These are phyloP conservation scores for Clavelina lepadiformis DNA, from an alignment of 23 tunicate species.

Conservation along the genomic window DNA sequence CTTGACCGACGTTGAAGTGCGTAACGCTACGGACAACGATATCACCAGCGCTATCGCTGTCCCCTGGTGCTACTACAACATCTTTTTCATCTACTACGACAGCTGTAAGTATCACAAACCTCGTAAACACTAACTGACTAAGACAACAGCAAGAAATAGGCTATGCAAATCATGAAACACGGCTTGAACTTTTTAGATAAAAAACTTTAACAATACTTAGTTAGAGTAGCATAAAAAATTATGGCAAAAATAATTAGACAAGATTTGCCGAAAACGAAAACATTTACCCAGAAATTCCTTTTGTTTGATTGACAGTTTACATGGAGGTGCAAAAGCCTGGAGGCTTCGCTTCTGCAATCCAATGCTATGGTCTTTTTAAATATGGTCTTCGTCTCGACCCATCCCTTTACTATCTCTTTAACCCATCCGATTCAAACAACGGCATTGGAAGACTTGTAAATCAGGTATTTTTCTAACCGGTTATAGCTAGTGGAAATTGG, in stretches of 20 bases:
- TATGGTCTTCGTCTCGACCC: constrained; percentile 70
- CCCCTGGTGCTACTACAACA: constrained; percentile 99
- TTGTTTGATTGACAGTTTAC: constrained; percentile 24
- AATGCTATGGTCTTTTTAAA: constrained; percentile 71
- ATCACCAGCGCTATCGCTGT: constrained; percentile 70
- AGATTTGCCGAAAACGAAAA: too few species aligned
- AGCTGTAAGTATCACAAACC: constrained; percentile 47
- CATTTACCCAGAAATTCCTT: too few species aligned
- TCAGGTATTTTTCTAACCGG: too few species aligned
- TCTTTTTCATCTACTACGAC: constrained; percentile 83
- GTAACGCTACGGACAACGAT: constrained; percentile 46
- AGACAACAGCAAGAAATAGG: too few species aligned
- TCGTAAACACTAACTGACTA: background rate
- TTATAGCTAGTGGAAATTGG: constrained; percentile 4
- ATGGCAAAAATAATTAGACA: too few species aligned
- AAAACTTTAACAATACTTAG: too few species aligned
- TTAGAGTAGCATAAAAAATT: too few species aligned
- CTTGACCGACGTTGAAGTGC: constrained; percentile 75
- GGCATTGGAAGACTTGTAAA: constrained; percentile 16
- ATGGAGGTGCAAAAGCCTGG: constrained; percentile 62
- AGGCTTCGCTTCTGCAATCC: constrained; percentile 64
- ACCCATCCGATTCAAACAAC: constrained; percentile 10
- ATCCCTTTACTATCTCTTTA: constrained; percentile 19
- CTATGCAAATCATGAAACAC: too few species aligned
- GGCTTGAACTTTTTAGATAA: too few species aligned